Percentiles rank a stretch among this genome's conserved stretches.
Evolutionary conservation across 2,113 vertebrate species (phyloP).

Genomic region (Vulpes lagopus): DNA sequence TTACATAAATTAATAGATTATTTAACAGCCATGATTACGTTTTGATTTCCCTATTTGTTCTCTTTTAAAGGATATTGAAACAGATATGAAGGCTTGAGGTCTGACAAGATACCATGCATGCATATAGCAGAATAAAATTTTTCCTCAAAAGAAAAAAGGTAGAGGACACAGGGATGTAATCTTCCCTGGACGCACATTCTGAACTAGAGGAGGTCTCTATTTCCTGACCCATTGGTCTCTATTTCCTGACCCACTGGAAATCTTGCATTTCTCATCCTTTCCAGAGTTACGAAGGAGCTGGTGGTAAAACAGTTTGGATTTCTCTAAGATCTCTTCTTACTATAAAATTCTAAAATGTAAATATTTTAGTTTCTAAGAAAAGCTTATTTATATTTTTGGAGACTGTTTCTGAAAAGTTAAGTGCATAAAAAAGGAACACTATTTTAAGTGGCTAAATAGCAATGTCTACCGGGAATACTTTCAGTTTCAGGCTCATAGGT

Average conservation of each 20-base stretch:
- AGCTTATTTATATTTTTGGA: conserved; percentile 12
- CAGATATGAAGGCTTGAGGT: not conserved
- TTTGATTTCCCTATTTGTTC: not conserved
- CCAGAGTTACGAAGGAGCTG: not conserved
- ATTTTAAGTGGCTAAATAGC: conserved; percentile 19
- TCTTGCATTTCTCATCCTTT: not conserved
- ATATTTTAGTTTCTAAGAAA: conserved; percentile 17
- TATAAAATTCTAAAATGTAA: not conserved
- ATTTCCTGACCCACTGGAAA: not conserved
- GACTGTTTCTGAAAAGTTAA: not conserved
- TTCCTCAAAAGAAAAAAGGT: not conserved
- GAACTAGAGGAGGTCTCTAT: not conserved
- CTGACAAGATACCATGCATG: not conserved
- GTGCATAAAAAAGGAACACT: not conserved
- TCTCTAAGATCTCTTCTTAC: not conserved
- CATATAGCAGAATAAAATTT: not conserved
- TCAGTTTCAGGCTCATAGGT: not conserved
- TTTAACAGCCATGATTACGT: not conserved
- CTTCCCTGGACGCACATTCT: not conserved
- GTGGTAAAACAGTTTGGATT: not conserved
- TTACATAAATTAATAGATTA: not conserved
- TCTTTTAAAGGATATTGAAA: not conserved
- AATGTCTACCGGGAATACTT: not conserved
- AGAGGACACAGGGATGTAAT: not conserved
- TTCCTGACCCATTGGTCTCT: not conserved